A percentile compares a stretch with the other conserved stretches of the same genome.
Conservation (phyloP, 2,113 vertebrate genomes). For the Mobula hypostoma region DNA sequence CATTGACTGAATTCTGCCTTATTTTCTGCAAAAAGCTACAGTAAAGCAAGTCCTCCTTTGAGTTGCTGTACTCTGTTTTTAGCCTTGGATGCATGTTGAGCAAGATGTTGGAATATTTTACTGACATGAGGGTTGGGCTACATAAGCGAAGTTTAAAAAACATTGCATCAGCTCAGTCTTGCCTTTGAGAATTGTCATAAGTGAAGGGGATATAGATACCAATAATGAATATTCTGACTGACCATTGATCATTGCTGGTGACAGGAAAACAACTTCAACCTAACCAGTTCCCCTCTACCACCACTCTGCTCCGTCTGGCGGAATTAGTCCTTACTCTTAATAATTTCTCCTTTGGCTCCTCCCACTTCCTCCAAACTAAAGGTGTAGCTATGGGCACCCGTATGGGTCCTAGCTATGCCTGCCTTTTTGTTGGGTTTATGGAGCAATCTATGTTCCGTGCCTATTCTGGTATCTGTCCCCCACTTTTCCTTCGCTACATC, state of each 20-base stretch:
- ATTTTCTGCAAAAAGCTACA: neutral
- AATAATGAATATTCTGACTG: neutral
- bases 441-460: too few species aligned
- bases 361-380: too few species aligned
- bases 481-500: too few species aligned
- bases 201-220: neutral
- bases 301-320: too few species aligned
- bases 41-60: neutral
- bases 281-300: too few species aligned
- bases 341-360: too few species aligned
- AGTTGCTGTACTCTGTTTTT: neutral
- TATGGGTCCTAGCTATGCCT: too few species aligned
- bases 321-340: too few species aligned
- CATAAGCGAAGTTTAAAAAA: neutral
- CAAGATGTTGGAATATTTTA: neutral
- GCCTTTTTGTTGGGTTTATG: too few species aligned
- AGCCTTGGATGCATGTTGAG: neutral
- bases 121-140: neutral
- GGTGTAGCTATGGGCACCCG: too few species aligned
- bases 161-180: neutral
- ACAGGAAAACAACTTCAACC: slow-evolving; percentile 1
- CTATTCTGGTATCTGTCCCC: too few species aligned
- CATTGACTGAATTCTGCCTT: neutral
- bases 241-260: neutral
- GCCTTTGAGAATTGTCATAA: neutral